Conservation (phyloP, 2,797 vertebrate species). For the Cuculus canorus region DNA sequence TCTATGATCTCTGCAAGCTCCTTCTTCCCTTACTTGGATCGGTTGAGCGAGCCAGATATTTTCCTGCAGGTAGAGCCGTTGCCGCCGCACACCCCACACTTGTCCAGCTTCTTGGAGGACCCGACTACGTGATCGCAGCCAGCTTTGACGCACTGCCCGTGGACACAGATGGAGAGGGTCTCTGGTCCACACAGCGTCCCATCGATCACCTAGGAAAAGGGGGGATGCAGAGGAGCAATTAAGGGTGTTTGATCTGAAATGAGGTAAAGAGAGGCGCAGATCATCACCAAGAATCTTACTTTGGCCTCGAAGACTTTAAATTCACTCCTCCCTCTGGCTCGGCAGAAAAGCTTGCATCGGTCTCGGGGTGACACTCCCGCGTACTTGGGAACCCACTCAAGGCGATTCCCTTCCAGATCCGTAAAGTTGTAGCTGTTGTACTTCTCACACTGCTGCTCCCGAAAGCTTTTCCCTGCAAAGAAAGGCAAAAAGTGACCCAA, state of each 20-base stretch:
- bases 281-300: slow-evolving; percentile 72
- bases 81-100: slow-evolving; percentile 92
- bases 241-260: neutral
- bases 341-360: slow-evolving; percentile 94
- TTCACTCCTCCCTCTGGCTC: slow-evolving; percentile 87
- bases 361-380: slow-evolving; percentile 92
- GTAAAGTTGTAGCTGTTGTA: slow-evolving; percentile 88
- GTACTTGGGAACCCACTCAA: slow-evolving; percentile 96
- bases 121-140: slow-evolving; percentile 93
- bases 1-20: neutral
- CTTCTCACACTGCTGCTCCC: slow-evolving; percentile 95
- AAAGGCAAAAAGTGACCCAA: neutral
- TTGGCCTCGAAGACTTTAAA: slow-evolving; percentile 97
- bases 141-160: slow-evolving; percentile 95
- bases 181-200: slow-evolving; percentile 94
- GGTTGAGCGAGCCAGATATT: slow-evolving; percentile 89
- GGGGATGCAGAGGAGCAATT: neutral
- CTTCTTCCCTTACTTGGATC: slow-evolving; percentile 82
- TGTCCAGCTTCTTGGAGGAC: slow-evolving; percentile 91
- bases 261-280: neutral
- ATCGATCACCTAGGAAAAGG: slow-evolving; percentile 86
- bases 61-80: slow-evolving; percentile 88
- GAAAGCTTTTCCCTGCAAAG: slow-evolving; percentile 88
- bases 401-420: slow-evolving; percentile 83
- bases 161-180: slow-evolving; percentile 93